phyloP scores from a whole-genome alignment of 2,113 vertebrate species.

The Motacilla tschutschensis region DNA sequence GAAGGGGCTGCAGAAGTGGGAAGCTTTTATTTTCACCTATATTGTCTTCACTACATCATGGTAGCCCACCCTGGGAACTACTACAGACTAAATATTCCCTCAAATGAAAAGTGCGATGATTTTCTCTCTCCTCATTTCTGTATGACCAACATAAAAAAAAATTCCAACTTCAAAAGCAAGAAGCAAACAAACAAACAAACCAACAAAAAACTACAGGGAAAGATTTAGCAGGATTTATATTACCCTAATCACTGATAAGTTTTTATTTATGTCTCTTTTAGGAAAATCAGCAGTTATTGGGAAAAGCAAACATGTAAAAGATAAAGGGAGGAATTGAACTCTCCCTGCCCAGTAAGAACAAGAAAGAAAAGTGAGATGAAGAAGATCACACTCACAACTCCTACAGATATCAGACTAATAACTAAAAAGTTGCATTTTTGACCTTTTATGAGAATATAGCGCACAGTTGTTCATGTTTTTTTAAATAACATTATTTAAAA shows the following conservation, averaged over 20 bases:
- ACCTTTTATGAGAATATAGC: neutral
- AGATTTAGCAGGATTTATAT: neutral
- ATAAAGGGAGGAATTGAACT: neutral
- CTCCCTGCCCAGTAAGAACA: neutral
- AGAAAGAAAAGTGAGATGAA: neutral
- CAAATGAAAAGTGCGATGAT: neutral
- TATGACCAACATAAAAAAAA: neutral
- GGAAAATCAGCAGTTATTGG: neutral
- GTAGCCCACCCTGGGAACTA: neutral
- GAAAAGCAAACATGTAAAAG: neutral
- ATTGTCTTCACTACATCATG: neutral
- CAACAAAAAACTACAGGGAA: neutral
- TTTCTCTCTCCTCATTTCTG: neutral
- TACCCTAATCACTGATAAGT: neutral
- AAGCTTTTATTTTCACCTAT: neutral
- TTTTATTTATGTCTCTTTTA: neutral
- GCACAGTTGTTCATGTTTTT: neutral
- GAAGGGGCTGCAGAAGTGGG: neutral
- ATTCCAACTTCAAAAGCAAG: neutral
- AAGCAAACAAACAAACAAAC: neutral
- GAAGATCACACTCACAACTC: neutral
- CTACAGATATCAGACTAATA: neutral
- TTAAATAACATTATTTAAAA: neutral
- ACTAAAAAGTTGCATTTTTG: neutral
- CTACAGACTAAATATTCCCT: neutral